Base-by-base conservation (phyloP, 2,113 vertebrate species). In the Lasiurus cinereus region DNA sequence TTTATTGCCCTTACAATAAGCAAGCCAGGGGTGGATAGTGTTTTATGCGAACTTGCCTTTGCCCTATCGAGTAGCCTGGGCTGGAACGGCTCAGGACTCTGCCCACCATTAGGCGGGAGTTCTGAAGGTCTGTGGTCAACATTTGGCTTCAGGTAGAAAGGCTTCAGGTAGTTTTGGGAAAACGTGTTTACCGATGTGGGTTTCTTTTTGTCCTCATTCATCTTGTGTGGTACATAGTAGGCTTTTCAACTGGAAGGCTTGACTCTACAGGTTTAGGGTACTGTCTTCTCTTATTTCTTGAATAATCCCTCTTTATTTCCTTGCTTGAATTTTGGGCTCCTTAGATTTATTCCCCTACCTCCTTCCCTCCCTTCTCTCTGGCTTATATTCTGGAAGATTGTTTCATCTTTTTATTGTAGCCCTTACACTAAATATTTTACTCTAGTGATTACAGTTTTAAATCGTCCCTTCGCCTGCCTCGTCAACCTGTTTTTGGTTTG, bases 261-360 rank as follows among this genome's bases (percentile, higher is more conserved):
- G 16, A 72, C 31, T 43, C 70, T 52, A 43, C n/a, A 48, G 11
- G 46, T 94, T 48, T 93, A 13, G 56, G 59, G 84, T 66, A 29
- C 5, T 59, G 72, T 80, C 39, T 66, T 83, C 46, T 29, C 22
- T 72, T 74, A 70, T 76, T 94, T 90, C 33, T 92, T 33, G 13
- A 22, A 56, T 67, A 36, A 59, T 43, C 33, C 70, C 33, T 56
- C 29, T 85, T 82, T 36, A 21, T 91, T 77, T 66, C 74, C 64
- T 72, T 2, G 31, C 29, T 73, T 88, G 46, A 39, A 21, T 54
- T 6, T 12, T 90, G 13, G 46, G 29, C 67, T 91, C 80, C 66
- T 83, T 72, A 24, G 56, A 79, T 52, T 52, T 14, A 11, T 50
- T 50, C 50, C 13, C 16, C 50, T 52, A 16, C 16, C 16, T 18